Conservation (phyloP, 2,888 invertebrate genomes). For the Dolichomitus sp. region DNA sequence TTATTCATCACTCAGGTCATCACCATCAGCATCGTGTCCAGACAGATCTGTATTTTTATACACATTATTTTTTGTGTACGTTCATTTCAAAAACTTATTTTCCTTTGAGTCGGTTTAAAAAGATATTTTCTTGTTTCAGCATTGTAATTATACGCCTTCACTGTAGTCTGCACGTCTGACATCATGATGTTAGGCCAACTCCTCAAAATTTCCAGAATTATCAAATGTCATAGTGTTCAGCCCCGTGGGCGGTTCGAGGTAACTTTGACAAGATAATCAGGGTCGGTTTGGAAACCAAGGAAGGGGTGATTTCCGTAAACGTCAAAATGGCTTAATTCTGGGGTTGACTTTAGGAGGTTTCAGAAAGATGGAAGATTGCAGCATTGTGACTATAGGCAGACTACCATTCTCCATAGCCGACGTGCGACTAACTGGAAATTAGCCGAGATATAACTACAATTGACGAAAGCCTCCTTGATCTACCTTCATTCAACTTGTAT, state of each 20-base stretch:
- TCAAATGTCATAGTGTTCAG: not conserved
- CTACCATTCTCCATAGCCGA: slow-evolving; percentile 31
- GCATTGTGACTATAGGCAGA: not conserved
- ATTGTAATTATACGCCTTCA: not conserved
- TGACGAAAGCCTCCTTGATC: slow-evolving; percentile 50
- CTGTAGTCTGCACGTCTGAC: not conserved
- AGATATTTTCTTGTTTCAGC: not conserved
- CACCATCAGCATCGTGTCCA: too few species aligned
- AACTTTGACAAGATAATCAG: slow-evolving; percentile 15
- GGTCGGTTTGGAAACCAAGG: not conserved
- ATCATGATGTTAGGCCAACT: not conserved
- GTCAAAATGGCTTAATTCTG: slow-evolving; percentile 38
- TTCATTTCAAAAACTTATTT: too few species aligned
- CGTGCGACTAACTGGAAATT: slow-evolving; percentile 76
- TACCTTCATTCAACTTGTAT: slow-evolving; percentile 41
- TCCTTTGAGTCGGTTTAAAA: too few species aligned
- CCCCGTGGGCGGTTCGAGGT: not conserved
- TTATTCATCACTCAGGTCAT: not conserved
- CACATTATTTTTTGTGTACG: too few species aligned
- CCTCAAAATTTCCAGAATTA: not conserved
- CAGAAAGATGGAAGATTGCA: slow-evolving; percentile 12
- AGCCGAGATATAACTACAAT: slow-evolving; percentile 75
- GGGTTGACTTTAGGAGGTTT: not conserved
- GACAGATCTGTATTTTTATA: too few species aligned
- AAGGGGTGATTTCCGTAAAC: slow-evolving; percentile 19